These are phyloP conservation scores for Cryptocheilus praepositus DNA, from an alignment of 2,888 invertebrate genomes.

Conservation along the genomic window DNA sequence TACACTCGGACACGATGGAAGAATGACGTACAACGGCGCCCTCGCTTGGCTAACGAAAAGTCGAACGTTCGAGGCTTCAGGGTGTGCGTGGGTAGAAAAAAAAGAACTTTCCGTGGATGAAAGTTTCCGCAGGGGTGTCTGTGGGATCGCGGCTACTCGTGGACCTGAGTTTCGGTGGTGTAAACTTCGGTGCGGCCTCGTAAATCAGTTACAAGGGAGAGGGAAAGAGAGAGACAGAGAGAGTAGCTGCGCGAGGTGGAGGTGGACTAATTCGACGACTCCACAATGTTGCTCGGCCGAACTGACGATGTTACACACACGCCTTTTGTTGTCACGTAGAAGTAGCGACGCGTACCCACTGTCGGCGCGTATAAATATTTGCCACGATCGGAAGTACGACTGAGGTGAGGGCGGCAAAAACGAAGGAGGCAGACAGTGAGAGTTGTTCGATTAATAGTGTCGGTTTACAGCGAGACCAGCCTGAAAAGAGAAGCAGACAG, in stretches of 20 bases:
- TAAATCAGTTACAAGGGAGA: conserved; percentile 20
- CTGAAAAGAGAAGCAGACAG: conserved; percentile 13
- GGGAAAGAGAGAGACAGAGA: background rate
- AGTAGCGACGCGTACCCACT: background rate
- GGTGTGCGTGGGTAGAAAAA: background rate
- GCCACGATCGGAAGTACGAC: conserved; percentile 9
- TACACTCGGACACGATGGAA: too few relatives aligned
- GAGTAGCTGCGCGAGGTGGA: background rate
- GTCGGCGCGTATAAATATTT: background rate
- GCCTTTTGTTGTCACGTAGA: background rate
- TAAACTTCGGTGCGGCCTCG: conserved; percentile 16
- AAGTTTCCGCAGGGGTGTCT: conserved; percentile 14
- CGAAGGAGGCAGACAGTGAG: conserved; percentile 16
- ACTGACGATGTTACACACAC: background rate
- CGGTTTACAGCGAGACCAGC: conserved; percentile 25
- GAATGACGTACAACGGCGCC: too few relatives aligned
- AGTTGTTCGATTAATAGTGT: conserved; percentile 35
- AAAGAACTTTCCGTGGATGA: conserved; percentile 10
- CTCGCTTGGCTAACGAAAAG: conserved; percentile 3
- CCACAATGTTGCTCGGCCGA: conserved; percentile 14
- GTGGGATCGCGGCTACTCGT: conserved; percentile 4
- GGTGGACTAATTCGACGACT: conserved; percentile 24
- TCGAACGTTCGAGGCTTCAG: conserved; percentile 4
- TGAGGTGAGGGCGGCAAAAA: conserved; percentile 12
- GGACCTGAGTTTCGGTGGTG: conserved; percentile 7